A percentile compares a stretch with the other conserved stretches of the same genome.
Conservation (phyloP, 2,797 vertebrate species). For the Fratercula arctica region DNA sequence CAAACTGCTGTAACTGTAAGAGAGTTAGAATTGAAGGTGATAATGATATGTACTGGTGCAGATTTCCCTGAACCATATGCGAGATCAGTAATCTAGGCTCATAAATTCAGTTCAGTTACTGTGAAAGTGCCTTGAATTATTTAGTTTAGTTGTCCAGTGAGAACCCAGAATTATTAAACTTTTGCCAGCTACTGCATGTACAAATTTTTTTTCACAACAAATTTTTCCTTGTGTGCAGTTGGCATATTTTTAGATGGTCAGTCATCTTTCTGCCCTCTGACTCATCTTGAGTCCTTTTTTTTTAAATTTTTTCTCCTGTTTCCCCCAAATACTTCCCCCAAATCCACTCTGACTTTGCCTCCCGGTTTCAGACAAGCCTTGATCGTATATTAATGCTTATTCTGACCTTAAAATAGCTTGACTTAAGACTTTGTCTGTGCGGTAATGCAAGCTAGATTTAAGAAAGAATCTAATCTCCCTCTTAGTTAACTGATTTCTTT, state of each 20-base stretch:
- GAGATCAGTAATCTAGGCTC: constrained; percentile 23
- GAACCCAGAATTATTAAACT: constrained; percentile 32
- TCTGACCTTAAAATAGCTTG: background rate
- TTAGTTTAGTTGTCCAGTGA: constrained; percentile 30
- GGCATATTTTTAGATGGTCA: background rate
- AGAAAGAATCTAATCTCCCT: background rate
- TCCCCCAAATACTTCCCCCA: background rate
- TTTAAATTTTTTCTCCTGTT: background rate
- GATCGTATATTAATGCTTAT: background rate
- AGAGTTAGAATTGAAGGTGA: constrained; percentile 40
- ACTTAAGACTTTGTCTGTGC: background rate
- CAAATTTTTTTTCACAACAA: background rate
- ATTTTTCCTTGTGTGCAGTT: background rate
- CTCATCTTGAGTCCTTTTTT: background rate
- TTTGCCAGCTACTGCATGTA: background rate
- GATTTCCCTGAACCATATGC: constrained; percentile 28
- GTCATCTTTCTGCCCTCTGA: background rate
- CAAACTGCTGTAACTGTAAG: constrained; percentile 33
- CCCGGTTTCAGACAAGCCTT: background rate
- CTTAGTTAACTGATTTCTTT: background rate
- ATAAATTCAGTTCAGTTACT: constrained; percentile 42
- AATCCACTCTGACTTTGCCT: background rate
- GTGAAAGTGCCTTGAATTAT: constrained; percentile 43
- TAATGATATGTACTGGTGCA: constrained; percentile 64
- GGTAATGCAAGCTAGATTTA: background rate